A percentile compares a stretch with the other conserved stretches of the same genome.
Conservation (phyloP, 2,888 invertebrate species). For the Trimorus sp. region DNA sequence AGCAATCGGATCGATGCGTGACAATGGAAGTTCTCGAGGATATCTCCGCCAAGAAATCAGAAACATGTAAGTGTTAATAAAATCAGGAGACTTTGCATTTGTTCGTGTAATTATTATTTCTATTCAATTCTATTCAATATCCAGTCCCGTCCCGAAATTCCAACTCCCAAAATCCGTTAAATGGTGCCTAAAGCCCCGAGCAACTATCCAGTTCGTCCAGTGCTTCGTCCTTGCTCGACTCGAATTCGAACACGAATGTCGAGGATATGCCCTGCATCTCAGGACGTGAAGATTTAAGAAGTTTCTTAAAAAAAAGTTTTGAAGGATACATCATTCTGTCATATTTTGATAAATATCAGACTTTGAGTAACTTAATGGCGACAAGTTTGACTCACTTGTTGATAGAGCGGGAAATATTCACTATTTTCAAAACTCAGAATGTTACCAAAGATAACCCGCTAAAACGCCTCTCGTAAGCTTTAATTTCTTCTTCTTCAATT, state of each 20-base stretch:
- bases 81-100: too few species aligned
- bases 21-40: too few species aligned
- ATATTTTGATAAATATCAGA: not conserved
- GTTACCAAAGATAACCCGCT: conserved; percentile 4
- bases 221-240: not conserved
- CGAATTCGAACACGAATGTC: not conserved
- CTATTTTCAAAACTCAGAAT: not conserved
- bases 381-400: conserved; percentile 1
- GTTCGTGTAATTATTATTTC: not conserved
- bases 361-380: not conserved
- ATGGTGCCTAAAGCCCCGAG: not conserved
- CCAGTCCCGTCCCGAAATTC: not conserved
- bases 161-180: not conserved
- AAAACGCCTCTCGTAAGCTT: conserved; percentile 8
- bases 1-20: too few species aligned
- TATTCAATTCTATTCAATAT: too few species aligned
- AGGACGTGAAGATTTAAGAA: not conserved
- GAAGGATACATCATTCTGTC: not conserved
- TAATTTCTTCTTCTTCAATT: not conserved
- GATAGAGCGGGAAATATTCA: not conserved
- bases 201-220: not conserved
- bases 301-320: not conserved
- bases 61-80: too few species aligned
- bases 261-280: not conserved
- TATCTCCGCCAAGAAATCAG: too few species aligned